Evolutionary conservation across 2,113 vertebrate genomes (phyloP).

Genomic region (Eretmochelys imbricata): DNA sequence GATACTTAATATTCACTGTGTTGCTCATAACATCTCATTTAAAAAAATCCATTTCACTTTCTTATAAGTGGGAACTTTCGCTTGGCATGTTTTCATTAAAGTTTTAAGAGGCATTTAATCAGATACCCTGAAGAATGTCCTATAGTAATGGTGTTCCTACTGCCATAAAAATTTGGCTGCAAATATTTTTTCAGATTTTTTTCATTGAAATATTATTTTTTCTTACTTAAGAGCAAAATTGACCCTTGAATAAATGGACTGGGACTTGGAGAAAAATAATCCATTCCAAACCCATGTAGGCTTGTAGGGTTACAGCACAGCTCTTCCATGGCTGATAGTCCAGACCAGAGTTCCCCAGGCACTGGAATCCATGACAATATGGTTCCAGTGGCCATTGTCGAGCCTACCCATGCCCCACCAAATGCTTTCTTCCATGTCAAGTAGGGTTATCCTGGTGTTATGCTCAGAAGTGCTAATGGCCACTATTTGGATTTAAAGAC

Average conservation of each 20-base stretch:
- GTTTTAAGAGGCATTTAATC: not conserved
- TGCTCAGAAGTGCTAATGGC: not conserved
- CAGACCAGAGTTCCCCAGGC: not conserved
- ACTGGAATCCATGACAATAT: not conserved
- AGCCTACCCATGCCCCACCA: fast-evolving
- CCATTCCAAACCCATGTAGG: not conserved
- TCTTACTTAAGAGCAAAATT: not conserved
- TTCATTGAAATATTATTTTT: not conserved
- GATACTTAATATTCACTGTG: not conserved
- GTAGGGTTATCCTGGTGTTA: not conserved
- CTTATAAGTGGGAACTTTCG: not conserved
- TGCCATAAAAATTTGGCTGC: not conserved
- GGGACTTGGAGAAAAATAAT: not conserved
- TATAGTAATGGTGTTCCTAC: not conserved
- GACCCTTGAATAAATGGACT: not conserved
- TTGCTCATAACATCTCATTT: not conserved
- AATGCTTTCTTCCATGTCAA: not conserved
- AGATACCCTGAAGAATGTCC: not conserved
- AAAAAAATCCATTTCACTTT: not conserved
- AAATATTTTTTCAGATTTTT: not conserved
- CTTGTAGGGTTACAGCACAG: not conserved
- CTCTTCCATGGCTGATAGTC: not conserved
- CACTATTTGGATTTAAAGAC: not conserved
- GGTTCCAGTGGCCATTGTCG: not conserved
- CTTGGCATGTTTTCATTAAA: not conserved